Evolutionary conservation across 2,113 vertebrate species (phyloP).

Genomic region (Macrotis lagotis): DNA sequence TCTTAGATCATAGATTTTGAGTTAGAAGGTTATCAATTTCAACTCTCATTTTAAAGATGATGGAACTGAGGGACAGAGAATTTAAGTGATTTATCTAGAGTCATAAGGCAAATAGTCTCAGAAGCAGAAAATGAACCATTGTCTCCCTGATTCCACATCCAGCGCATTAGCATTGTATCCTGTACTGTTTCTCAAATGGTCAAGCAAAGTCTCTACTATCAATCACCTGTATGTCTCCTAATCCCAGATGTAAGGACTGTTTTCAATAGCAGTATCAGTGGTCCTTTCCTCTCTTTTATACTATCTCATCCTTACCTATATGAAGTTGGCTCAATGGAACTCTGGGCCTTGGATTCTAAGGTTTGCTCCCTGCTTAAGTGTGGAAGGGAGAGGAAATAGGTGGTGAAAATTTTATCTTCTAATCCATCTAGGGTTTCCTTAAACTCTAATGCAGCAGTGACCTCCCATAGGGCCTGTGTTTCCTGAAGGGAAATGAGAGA

Average conservation of each 20-base stretch:
- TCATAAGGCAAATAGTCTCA: not conserved
- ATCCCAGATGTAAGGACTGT: not conserved
- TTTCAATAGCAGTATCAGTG: not conserved
- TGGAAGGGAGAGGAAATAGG: conserved; percentile 4
- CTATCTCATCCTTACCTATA: not conserved
- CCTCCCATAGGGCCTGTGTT: not conserved
- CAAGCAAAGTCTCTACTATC: not conserved
- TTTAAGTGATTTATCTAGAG: not conserved
- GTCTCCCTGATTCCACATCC: not conserved
- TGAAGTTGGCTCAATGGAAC: not conserved
- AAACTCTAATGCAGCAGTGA: not conserved
- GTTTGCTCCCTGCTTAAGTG: not conserved
- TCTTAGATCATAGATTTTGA: not conserved
- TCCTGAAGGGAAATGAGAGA: not conserved
- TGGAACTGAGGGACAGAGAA: not conserved
- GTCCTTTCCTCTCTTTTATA: not conserved
- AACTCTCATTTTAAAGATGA: not conserved
- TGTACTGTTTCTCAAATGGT: not conserved
- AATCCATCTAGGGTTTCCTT: not conserved
- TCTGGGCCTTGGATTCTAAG: not conserved
- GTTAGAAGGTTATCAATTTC: not conserved
- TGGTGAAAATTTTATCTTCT: not conserved
- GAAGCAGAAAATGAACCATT: not conserved
- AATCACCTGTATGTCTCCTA: not conserved
- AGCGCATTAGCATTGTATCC: not conserved